Evolutionary conservation across 2,888 invertebrate species (phyloP).

Genomic region (Bibio marci): DNA sequence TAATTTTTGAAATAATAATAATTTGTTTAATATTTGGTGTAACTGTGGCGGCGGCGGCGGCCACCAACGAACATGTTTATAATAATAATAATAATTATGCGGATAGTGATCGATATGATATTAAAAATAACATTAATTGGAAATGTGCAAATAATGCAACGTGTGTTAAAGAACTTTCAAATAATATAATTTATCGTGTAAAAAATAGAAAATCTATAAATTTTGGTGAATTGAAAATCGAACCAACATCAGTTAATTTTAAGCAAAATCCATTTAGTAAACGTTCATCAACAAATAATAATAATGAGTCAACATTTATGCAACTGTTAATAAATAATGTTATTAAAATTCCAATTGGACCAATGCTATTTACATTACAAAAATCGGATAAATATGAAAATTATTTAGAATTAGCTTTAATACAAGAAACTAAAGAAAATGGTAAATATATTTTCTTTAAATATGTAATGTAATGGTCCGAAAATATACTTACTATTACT

Average conservation of each 20-base stretch:
- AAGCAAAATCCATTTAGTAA: constrained; percentile 12
- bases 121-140: constrained; percentile 14
- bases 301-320: constrained; percentile 18
- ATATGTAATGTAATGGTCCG: too few relatives aligned
- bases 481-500: too few relatives aligned
- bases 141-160: constrained; percentile 43
- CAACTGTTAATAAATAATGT: constrained; percentile 25
- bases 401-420: constrained; percentile 25
- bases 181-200: constrained; percentile 33
- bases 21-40: too few relatives aligned
- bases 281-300: constrained; percentile 14
- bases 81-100: too few relatives aligned
- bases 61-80: too few relatives aligned
- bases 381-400: constrained; percentile 24
- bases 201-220: constrained; percentile 35
- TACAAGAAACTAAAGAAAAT: constrained; percentile 21
- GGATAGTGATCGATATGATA: not conserved
- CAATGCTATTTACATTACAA: constrained; percentile 27
- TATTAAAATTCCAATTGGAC: constrained; percentile 24
- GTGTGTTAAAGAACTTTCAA: constrained; percentile 36
- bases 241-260: constrained; percentile 29
- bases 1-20: too few relatives aligned
- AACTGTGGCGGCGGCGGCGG: too few relatives aligned
- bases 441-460: too few relatives aligned
- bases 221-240: constrained; percentile 37